A percentile compares a stretch with the other conserved stretches of the same genome.
These are phyloP conservation scores for Archocentrus centrarchus DNA, from an alignment of 2,113 vertebrate genomes.

Conservation along the genomic window DNA sequence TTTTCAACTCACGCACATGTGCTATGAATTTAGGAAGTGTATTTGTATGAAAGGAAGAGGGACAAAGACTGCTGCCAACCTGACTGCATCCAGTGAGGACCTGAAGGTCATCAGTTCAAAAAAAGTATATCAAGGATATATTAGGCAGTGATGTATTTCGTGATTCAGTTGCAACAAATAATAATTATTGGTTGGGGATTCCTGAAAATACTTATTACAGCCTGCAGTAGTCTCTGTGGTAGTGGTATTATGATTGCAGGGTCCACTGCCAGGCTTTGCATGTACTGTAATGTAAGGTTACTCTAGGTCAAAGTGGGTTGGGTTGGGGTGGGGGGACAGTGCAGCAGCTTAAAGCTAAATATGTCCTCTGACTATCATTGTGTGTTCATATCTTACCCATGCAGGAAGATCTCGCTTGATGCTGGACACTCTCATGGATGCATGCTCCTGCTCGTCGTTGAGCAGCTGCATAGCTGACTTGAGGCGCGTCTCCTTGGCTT, in stretches of 20 bases:
- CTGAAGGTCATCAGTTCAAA: not conserved
- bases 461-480: constrained; percentile 81
- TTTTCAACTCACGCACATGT: not conserved
- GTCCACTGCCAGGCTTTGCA: too few species aligned
- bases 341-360: not conserved
- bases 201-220: not conserved
- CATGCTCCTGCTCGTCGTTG: constrained; percentile 79
- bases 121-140: not conserved
- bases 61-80: not conserved
- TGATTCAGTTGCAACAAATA: not conserved
- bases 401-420: constrained; percentile 85
- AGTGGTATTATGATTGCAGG: not conserved
- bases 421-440: constrained; percentile 68
- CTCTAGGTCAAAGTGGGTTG: not conserved
- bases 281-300: not conserved
- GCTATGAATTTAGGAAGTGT: not conserved
- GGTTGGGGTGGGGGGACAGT: too few species aligned
- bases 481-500: constrained; percentile 83
- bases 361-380: not conserved
- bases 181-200: not conserved
- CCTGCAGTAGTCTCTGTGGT: not conserved
- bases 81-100: not conserved
- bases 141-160: not conserved
- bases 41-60: not conserved
- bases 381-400: constrained; percentile 79